These are phyloP conservation scores for Euproctis similis DNA, from an alignment of 2,888 invertebrate genomes.

Conservation along the genomic window DNA sequence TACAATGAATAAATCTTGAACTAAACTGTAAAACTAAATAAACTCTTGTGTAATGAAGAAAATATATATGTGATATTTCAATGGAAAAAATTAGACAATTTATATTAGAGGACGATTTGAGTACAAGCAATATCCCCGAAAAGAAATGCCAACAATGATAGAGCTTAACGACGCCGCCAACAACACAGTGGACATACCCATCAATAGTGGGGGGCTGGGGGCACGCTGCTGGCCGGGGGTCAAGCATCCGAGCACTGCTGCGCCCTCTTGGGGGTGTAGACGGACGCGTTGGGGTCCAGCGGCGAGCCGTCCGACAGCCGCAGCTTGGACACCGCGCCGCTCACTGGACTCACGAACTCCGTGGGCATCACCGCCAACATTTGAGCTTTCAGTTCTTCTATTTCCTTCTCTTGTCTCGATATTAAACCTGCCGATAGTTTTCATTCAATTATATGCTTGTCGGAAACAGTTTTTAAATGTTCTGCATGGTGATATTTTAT, in stretches of 20 bases:
- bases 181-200: not conserved
- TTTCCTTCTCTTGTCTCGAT: conserved; percentile 91
- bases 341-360: conserved; percentile 55
- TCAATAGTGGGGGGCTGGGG: not conserved
- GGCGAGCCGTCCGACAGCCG: conserved; percentile 47
- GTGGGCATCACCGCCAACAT: conserved; percentile 94
- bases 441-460: no score
- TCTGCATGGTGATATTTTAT: no score
- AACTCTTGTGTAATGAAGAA: no score
- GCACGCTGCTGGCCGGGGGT: not conserved
- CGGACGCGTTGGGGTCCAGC: conserved; percentile 93
- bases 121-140: not conserved
- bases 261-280: conserved; percentile 87
- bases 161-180: not conserved
- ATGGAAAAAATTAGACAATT: no score
- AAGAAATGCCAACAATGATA: not conserved
- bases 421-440: conserved; percentile 81
- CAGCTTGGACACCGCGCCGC: conserved; percentile 38
- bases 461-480: no score
- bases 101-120: not conserved
- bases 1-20: no score
- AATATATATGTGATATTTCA: no score
- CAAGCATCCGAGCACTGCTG: conserved; percentile 51
- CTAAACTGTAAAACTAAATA: no score
- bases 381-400: conserved; percentile 94